These are phyloP conservation scores for Schizopygopsis malacanthus DNA, from an alignment of 2,797 vertebrate genomes.

Conservation along the genomic window DNA sequence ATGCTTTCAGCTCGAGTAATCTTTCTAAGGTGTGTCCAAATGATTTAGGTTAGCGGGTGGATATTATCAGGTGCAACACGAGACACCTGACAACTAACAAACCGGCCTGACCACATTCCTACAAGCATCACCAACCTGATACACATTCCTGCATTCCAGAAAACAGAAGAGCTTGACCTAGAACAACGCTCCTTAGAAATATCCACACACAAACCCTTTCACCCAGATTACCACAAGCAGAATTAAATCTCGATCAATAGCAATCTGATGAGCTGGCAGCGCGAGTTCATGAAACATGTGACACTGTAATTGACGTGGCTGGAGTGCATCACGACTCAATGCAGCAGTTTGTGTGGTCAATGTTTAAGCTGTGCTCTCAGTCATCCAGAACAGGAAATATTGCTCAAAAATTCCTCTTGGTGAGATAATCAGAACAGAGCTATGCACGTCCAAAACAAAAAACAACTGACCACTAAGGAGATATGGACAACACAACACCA, in stretches of 20 bases:
- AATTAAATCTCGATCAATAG: slow-evolving; percentile 6
- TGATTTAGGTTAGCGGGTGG: neutral
- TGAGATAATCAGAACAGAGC: slow-evolving; percentile 70
- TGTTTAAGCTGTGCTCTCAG: slow-evolving; percentile 61
- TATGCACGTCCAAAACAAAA: slow-evolving; percentile 42
- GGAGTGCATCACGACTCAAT: neutral
- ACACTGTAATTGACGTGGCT: neutral
- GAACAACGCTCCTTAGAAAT: neutral
- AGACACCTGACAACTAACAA: slow-evolving; percentile 3
- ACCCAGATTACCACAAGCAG: neutral
- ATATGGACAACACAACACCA: neutral
- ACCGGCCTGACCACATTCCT: slow-evolving; percentile 41
- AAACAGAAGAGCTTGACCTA: neutral
- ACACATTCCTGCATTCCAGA: slow-evolving; percentile 70
- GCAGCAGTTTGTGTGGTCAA: slow-evolving; percentile 17
- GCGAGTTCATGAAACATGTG: slow-evolving; percentile 10
- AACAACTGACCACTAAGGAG: slow-evolving; percentile 4
- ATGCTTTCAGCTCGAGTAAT: neutral
- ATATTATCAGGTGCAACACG: slow-evolving; percentile 12
- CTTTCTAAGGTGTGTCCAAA: slow-evolving; percentile 21
- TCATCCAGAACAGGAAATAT: slow-evolving; percentile 69
- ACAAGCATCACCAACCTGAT: neutral
- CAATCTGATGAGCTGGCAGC: neutral
- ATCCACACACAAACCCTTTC: neutral
- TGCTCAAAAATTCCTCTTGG: slow-evolving; percentile 61